Conservation (phyloP, 2,797 vertebrate species). For the Carcharodon carcharias region DNA sequence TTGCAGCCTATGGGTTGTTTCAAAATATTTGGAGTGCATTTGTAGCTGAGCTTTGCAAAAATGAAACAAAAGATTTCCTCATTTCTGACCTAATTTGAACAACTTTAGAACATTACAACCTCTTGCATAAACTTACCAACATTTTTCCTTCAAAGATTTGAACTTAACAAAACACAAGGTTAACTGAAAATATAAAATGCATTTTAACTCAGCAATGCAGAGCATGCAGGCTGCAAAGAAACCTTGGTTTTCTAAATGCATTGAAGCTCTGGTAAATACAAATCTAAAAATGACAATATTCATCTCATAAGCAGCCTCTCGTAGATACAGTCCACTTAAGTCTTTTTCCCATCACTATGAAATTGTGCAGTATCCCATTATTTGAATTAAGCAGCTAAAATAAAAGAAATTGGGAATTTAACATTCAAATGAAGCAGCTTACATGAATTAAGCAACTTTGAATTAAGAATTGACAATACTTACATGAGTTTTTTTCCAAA, state of each 20-base stretch:
- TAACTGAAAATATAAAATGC: neutral
- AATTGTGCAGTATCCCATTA: neutral
- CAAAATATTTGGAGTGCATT: neutral
- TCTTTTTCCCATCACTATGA: neutral
- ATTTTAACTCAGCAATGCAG: neutral
- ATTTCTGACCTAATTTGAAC: neutral
- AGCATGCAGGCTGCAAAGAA: neutral
- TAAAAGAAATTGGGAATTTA: neutral
- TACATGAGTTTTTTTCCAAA: neutral
- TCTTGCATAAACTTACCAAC: neutral
- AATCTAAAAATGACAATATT: neutral
- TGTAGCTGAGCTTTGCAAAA: neutral
- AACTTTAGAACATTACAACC: neutral
- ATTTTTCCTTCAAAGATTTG: neutral
- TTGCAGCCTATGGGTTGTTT: neutral
- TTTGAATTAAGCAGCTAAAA: neutral
- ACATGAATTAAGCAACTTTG: neutral
- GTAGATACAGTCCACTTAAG: neutral
- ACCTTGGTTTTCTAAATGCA: too few species aligned
- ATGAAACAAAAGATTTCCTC: neutral
- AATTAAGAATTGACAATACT: neutral
- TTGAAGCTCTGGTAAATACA: neutral
- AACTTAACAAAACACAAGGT: neutral
- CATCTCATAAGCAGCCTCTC: neutral
- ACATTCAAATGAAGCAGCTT: neutral